phyloP scores from a whole-genome alignment of 2,888 invertebrate genomes.

The Flabesymbios commensalis region DNA sequence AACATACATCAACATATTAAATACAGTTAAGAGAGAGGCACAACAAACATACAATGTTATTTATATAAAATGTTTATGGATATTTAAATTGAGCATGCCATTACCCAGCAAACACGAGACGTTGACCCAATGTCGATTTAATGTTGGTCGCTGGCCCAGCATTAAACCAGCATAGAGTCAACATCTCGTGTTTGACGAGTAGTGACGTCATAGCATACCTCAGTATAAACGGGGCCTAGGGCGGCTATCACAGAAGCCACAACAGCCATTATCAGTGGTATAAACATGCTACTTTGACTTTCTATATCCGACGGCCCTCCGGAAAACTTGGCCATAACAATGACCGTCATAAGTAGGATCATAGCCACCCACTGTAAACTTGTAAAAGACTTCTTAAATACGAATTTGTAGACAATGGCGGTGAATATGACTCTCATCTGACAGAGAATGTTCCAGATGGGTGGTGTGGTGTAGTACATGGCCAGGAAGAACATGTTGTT shows the following conservation, averaged over 20 bases:
- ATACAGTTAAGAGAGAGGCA: too few relatives aligned
- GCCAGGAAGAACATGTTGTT: slow-evolving; percentile 26
- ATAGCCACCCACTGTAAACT: slow-evolving; percentile 17
- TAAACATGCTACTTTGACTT: background rate
- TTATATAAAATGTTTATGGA: too few relatives aligned
- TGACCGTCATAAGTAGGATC: slow-evolving; percentile 7
- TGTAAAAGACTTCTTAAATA: slow-evolving; percentile 15
- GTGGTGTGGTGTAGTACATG: slow-evolving; percentile 27
- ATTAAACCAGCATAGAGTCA: too few relatives aligned
- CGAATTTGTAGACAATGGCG: slow-evolving; percentile 16
- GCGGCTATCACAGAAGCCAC: slow-evolving; percentile 25
- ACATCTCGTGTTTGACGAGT: too few relatives aligned
- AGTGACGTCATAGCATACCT: slow-evolving; percentile 20
- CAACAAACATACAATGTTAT: too few relatives aligned
- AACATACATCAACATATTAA: too few relatives aligned
- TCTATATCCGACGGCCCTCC: slow-evolving; percentile 4
- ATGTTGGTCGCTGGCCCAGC: too few relatives aligned
- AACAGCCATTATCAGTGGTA: slow-evolving; percentile 15
- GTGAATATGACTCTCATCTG: slow-evolving; percentile 21
- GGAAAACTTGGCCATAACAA: slow-evolving; percentile 20
- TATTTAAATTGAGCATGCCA: too few relatives aligned
- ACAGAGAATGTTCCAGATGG: slow-evolving; percentile 24
- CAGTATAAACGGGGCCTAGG: slow-evolving; percentile 23
- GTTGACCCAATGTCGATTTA: too few relatives aligned
- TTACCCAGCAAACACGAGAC: too few relatives aligned